These are phyloP conservation scores for Liopterus haemorrhoidalis DNA, from an alignment of 2,888 invertebrate species.

Conservation along the genomic window DNA sequence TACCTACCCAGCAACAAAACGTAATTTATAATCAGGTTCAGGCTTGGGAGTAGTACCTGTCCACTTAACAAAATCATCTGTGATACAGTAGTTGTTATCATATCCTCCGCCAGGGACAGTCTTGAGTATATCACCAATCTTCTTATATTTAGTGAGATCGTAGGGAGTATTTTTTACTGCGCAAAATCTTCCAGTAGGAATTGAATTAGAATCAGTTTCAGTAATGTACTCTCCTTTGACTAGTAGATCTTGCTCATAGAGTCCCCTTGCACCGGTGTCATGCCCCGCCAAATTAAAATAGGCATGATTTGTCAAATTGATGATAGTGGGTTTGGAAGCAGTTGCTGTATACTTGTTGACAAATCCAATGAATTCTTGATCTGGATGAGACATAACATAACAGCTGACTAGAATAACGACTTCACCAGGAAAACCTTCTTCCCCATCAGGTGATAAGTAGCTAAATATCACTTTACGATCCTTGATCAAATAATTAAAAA, in stretches of 20 bases:
- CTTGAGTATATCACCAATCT: conserved; percentile 61
- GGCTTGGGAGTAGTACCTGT: too few species aligned
- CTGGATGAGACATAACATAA: conserved; percentile 63
- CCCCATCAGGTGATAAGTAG: conserved; percentile 69
- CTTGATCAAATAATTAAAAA: conserved; percentile 58
- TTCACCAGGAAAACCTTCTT: conserved; percentile 87
- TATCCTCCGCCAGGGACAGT: conserved; percentile 66
- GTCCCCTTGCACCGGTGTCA: conserved; percentile 57
- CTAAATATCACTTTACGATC: conserved; percentile 64
- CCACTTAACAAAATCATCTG: too few species aligned
- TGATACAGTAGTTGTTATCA: conserved; percentile 78
- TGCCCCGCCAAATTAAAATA: conserved; percentile 94
- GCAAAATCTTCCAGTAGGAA: conserved; percentile 66
- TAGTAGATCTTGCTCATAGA: conserved; percentile 63
- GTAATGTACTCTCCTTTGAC: conserved; percentile 75
- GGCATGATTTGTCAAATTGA: conserved; percentile 82
- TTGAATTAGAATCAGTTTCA: conserved; percentile 60
- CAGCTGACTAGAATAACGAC: conserved; percentile 51
- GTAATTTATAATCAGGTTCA: too few species aligned
- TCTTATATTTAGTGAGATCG: conserved; percentile 49
- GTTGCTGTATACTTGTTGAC: conserved; percentile 51
- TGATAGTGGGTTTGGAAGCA: conserved; percentile 73
- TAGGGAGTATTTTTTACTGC: neutral
- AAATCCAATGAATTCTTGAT: conserved; percentile 68
- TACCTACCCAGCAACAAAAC: too few species aligned